A percentile compares a stretch with the other conserved stretches of the same genome.
Conservation (phyloP, 2,888 invertebrate genomes). For the Ptycholaimellus sp. region DNA sequence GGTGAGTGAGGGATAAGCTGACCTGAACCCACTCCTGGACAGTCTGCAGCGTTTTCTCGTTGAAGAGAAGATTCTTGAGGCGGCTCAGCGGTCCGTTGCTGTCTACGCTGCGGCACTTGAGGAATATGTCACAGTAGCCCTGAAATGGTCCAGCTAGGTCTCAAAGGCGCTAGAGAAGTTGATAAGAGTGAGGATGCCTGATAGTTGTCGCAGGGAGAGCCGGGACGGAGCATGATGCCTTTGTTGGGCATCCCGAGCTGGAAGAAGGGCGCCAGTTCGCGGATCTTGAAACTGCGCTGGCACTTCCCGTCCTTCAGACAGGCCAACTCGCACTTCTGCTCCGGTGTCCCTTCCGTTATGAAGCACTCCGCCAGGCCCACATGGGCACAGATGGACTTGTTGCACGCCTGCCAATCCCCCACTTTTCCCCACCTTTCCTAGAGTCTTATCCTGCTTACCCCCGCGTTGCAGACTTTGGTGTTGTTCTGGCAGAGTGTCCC, state of each 20-base stretch:
- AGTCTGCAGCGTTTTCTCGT: conserved; percentile 61
- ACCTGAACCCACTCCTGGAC: conserved; percentile 26
- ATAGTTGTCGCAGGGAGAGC: conserved; percentile 95
- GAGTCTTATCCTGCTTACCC: conserved; percentile 40
- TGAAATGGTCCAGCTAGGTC: neutral
- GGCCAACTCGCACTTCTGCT: conserved; percentile 74
- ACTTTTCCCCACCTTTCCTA: conserved; percentile 9
- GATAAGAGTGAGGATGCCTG: too few species aligned
- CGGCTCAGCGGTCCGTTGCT: conserved; percentile 90
- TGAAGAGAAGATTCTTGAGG: conserved; percentile 76
- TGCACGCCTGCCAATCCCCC: conserved; percentile 41
- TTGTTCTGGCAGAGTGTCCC: conserved; percentile 87
- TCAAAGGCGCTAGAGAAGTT: too few species aligned
- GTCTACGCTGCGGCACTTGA: conserved; percentile 90
- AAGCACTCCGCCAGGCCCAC: conserved; percentile 88
- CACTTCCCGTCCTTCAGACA: conserved; percentile 35
- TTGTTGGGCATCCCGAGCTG: conserved; percentile 9
- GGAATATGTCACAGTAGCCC: conserved; percentile 97
- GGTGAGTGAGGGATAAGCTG: neutral
- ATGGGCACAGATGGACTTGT: conserved; percentile 74
- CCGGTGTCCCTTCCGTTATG: conserved; percentile 42
- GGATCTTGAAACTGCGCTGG: conserved; percentile 11
- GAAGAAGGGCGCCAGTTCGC: conserved; percentile 1
- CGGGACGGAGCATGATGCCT: conserved; percentile 45
- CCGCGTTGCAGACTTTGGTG: conserved; percentile 81